Percentiles rank a stretch among this genome's conserved stretches.
Conservation (phyloP, 1,140 invertebrate genomes). For the Apis florea region DNA sequence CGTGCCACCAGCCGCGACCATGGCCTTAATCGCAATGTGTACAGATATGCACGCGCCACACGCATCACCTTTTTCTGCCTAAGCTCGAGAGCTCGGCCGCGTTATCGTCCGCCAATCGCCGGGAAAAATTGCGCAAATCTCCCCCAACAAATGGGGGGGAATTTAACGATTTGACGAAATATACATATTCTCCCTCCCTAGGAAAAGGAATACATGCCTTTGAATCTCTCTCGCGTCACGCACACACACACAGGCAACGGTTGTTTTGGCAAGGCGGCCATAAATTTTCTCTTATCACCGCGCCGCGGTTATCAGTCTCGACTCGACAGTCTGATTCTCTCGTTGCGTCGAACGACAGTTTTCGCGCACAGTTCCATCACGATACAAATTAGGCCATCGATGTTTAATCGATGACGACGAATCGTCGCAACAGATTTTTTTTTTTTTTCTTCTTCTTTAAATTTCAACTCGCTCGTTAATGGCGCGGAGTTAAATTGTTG, state of each 20-base stretch:
- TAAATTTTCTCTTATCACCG: neutral
- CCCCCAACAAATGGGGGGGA: neutral
- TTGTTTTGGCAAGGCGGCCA: neutral
- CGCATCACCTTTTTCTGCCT: constrained; percentile 54
- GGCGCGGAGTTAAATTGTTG: neutral
- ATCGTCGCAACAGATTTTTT: neutral
- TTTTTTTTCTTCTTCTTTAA: too few species aligned
- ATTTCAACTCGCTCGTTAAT: neutral
- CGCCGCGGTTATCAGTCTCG: neutral
- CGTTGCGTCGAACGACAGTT: neutral
- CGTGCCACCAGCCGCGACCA: constrained; percentile 54
- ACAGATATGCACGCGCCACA: constrained; percentile 49
- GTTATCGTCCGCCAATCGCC: constrained; percentile 3
- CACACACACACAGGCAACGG: too few species aligned
- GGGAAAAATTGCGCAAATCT: neutral
- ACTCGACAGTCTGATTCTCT: neutral
- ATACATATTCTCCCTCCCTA: neutral
- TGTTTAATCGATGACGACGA: neutral
- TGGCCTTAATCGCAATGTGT: constrained; percentile 64
- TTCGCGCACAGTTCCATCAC: neutral
- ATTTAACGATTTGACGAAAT: too few species aligned
- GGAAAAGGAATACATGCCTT: neutral
- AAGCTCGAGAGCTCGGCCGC: neutral
- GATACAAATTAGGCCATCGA: neutral
- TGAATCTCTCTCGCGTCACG: neutral